Evolutionary conservation across 2,888 invertebrate species (phyloP), one percentile per base, ranked within the genome.

Genomic region (Ornithoptera priamus): DNA sequence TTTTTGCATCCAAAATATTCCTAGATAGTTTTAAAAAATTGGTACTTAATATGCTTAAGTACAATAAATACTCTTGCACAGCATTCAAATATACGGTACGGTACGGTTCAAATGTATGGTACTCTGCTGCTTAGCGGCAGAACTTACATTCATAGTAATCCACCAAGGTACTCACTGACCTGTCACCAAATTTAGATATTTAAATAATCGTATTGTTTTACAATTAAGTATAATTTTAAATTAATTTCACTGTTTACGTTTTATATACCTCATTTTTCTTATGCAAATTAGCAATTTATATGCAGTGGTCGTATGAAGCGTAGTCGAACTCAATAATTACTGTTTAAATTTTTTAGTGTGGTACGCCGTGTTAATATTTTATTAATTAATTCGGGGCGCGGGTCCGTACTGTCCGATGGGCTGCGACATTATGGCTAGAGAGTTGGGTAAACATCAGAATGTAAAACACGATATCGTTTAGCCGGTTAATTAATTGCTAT

Each of bases 401-500:
- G 81, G 79, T 80, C 80, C 80, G 83, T 81, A 78, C 80, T 87
- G 88, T 87, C 88, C 86, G 85, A 83, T 82, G 82, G 83, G 57
- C 57, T 66, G 66, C 81, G 87, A 92, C 90, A 91, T 89, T 88
- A 88, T 88, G 85, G 85, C 80, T 86, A 84, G 89, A 92, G 91
- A 87, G 91, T 84, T 86, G 83, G 84, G 91, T 88, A 90, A 92
- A 92, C 89, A 92, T 88, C 85, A 89, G 79, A 88, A 88, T 90
- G 89, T 91, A 88, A 87, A 91, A 90, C 91, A 89, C 85, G 88
- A 88, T 90, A 89, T 82, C 89, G 90, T 91, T 92, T 92, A 91
- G 90, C 86, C 84, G 83, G 89, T 88, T 92, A 91, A 92, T 92
- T 92, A 92, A 92, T 92, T 92, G 86, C 81, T 81, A 84, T 85